A percentile compares a stretch with the other conserved stretches of the same genome.
Conservation (phyloP, 2,797 vertebrate genomes). For the Rhabdomys pumilio region DNA sequence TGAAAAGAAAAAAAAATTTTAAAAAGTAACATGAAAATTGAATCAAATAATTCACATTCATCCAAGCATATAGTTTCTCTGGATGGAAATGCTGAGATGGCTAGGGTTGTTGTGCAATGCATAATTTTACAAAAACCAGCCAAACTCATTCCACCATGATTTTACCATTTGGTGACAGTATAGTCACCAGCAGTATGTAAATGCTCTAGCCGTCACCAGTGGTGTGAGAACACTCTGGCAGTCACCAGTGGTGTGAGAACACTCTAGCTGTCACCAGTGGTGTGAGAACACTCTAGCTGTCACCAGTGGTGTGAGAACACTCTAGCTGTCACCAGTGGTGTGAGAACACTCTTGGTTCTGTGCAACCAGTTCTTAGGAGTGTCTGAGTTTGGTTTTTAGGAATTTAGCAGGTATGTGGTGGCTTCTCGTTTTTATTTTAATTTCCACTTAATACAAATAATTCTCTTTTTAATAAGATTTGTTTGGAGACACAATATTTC, state of each 20-base stretch:
- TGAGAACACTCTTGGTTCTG: background rate
- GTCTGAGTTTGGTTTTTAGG: constrained; percentile 10
- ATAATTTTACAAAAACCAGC: background rate
- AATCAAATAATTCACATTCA: background rate
- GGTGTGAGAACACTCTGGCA: background rate
- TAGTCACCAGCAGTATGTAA: background rate
- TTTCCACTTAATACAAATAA: background rate
- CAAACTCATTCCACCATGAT: background rate
- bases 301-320: no score
- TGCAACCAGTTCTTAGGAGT: background rate
- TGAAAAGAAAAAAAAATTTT: constrained; percentile 27
- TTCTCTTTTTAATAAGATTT: constrained; percentile 8
- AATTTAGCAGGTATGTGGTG: background rate
- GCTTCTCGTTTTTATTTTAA: constrained; percentile 50
- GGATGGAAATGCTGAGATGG: background rate
- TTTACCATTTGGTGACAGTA: background rate
- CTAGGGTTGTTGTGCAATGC: background rate
- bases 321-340: background rate
- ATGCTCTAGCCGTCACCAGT: background rate
- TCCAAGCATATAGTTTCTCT: background rate
- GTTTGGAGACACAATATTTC: constrained; percentile 32
- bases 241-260: background rate
- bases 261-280: background rate
- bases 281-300: no score
- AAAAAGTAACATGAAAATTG: constrained; percentile 45